Base-by-base conservation (phyloP, 2,888 invertebrate genomes). In the Galeruca laticollis region DNA sequence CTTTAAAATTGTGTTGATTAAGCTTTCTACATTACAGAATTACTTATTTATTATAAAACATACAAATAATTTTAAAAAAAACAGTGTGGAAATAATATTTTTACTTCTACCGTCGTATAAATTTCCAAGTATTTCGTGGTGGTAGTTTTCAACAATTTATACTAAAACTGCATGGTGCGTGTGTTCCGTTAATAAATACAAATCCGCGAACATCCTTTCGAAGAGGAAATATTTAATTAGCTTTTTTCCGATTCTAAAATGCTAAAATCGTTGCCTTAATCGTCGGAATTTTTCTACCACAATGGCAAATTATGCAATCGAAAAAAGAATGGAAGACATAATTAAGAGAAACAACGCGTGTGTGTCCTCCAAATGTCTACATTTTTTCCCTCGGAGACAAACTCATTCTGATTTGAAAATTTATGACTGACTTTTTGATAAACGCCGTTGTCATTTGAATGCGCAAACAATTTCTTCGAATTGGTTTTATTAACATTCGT, bases 351-450 rank as follows among this genome's bases (percentile, higher is more conserved):
- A 33, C 51, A 35, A 63, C 63, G 52, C 63, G 63, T 56, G 63
- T 64, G 54, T 51, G 52, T 33, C 52, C 37, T 21, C 35, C 20
- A 9, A 5, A 5, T 6, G 35, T 64, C 54, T 64, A 20, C 54
- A 26, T 6, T 10, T 43, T 21, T 49, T 33, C 15, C 33, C 31
- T 20, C 8, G n/a, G 18, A 18, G 10, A 10, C 33, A 26, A 40
- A 56, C 62, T 54, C 54, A 40, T 31, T 56, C 43, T 56, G 63
- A 64, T 64, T 64, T 56, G 31, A n/a, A 64, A 40, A 64, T 64
- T 64, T 64, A 64, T 56, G 40, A 26, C 54, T 21, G 52, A 37
- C 54, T 37, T 63, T 63, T 54, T 54, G 54, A 63, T 20, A 15
- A 35, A 64, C 18, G 52, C 18, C 52, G 26, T n/a, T n/a, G n/a